Evolutionary conservation across 2,797 vertebrate genomes (phyloP), one percentile per base, ranked within the genome.

Genomic region (Anableps anableps): DNA sequence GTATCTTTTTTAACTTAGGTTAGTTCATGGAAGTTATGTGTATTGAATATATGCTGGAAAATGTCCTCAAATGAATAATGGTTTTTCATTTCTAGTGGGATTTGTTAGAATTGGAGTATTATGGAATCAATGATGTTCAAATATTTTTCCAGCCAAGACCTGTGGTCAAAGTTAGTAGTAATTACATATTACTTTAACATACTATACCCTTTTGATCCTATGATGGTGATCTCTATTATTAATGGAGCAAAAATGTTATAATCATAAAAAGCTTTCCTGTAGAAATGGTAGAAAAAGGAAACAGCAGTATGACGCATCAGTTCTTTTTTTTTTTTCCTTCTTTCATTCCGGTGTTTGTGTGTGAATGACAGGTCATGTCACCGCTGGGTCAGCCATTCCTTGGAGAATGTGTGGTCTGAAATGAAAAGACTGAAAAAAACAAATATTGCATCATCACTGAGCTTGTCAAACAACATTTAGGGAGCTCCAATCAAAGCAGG

Each of bases 381-480:
- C 58, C 13, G 10, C 68, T 58, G 47, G 80, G 55, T 77, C 55
- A 66, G 55, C 45, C 45, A n/a, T 8, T 50, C 51, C 53, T 76
- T 29, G 11, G 51, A 64, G 45, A 71, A 73, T 34, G 64, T 71
- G 36, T 14, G 29, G 45, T 75, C 73, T 81, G 72, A 74, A 34
- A 74, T 38, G 45, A 75, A 41, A 77, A 83, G 72, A 50, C 38
- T 31, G 41, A 29, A 31, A 19, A 47, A 78, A 29, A 4, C n/a
- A 68, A 13, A 36, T 48, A 60, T 48, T 38, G 38, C 34, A 74
- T 64, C 26, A 76, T 70, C 72, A 70, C 38, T 4, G n/a, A 14
- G 4, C 23, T 23, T 26, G 43, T 80, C 73, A 76, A 48, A 48
- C 51, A 74, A 53, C 34, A 76, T 60, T 75, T 80, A 23, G 53